Percentiles rank a stretch among this genome's conserved stretches.
phyloP scores from a whole-genome alignment of 2,888 invertebrate species.

The Sicus ferrugineus region DNA sequence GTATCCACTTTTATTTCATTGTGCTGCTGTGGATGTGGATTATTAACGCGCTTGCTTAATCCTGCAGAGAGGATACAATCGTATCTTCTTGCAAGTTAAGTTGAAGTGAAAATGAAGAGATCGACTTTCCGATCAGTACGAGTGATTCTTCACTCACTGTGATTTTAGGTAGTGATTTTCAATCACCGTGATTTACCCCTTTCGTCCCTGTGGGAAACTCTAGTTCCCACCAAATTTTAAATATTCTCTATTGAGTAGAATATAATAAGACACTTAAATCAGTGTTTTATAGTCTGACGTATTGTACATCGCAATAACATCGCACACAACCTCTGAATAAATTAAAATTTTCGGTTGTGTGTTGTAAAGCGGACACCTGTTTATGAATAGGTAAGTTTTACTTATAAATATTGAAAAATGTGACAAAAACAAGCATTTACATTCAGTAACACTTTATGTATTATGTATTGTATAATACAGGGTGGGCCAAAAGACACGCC shows the following conservation, averaged over 20 bases:
- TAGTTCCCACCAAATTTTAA: background rate
- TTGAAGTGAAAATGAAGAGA: too few species aligned
- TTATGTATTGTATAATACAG: too few species aligned
- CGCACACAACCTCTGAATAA: background rate
- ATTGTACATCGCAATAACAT: background rate
- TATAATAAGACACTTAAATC: background rate
- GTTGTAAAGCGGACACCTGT: background rate
- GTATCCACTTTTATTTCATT: too few species aligned
- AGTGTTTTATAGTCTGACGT: background rate
- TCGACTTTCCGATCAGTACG: too few species aligned
- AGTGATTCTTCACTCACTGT: too few species aligned
- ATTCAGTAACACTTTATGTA: background rate
- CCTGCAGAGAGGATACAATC: too few species aligned
- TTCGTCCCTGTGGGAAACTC: background rate
- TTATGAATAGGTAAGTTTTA: background rate
- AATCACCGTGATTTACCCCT: background rate
- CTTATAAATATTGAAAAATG: background rate
- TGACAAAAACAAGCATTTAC: background rate
- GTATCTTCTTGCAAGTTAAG: too few species aligned
- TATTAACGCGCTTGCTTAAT: too few species aligned
- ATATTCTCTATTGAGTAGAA: background rate
- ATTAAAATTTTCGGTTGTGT: background rate
- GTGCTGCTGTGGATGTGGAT: too few species aligned
- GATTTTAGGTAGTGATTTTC: too few species aligned
- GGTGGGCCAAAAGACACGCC: too few species aligned